These are phyloP conservation scores for Trachelus stipa DNA, from an alignment of 2,888 invertebrate species.

Conservation along the genomic window DNA sequence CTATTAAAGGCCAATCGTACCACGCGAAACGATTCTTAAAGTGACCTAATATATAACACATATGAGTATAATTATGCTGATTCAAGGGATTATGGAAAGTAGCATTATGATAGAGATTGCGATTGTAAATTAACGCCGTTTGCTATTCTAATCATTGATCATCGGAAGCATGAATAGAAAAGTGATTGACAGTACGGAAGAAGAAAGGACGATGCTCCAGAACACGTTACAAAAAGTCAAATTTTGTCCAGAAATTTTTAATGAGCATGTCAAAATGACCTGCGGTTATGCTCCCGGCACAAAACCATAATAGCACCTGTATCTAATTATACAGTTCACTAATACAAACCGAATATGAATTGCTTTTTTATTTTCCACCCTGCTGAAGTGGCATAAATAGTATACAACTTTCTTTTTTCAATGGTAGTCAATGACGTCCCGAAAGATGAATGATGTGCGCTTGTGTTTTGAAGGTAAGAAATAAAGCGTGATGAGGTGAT, in stretches of 20 bases:
- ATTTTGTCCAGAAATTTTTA: neutral
- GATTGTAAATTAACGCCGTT: neutral
- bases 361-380: constrained; percentile 28
- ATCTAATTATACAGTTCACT: constrained; percentile 40
- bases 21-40: neutral
- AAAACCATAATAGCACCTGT: constrained; percentile 41
- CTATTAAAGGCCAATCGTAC: neutral
- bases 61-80: neutral
- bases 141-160: neutral
- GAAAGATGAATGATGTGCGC: constrained; percentile 19
- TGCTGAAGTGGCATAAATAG: constrained; percentile 14
- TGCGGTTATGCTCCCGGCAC: constrained; percentile 22
- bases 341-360: constrained; percentile 37
- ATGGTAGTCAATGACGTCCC: neutral
- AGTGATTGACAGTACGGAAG: neutral
- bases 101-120: neutral
- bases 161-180: neutral
- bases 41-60: neutral
- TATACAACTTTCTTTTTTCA: constrained; percentile 25
- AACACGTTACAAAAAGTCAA: neutral
- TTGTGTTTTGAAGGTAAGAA: neutral
- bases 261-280: constrained; percentile 3
- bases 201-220: neutral
- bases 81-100: neutral
- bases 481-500: neutral